Percentiles rank a stretch among this genome's conserved stretches.
phyloP scores from a whole-genome alignment of 1,140 invertebrate genomes.

The Sminthurides bifidus region DNA sequence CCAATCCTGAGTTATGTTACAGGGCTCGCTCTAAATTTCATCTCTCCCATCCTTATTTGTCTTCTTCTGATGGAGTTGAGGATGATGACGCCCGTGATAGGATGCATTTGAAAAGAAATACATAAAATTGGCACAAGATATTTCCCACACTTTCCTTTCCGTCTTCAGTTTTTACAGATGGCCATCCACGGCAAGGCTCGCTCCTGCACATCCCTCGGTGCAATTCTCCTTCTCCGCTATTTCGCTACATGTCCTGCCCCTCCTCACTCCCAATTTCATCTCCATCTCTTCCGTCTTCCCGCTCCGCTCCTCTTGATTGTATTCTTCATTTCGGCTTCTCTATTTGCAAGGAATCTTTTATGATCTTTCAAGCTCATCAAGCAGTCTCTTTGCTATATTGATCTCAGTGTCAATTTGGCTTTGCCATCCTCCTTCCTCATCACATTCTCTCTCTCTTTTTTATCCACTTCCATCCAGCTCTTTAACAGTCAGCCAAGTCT shows the following conservation, averaged over 20 bases:
- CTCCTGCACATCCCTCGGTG: background rate
- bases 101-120: no score
- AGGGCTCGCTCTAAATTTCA: no score
- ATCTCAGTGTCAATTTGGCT: no score
- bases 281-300: background rate
- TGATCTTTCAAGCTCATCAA: background rate
- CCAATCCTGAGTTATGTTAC: no score
- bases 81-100: no score
- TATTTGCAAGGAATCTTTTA: background rate
- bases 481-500: background rate
- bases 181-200: background rate
- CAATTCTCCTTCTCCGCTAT: background rate
- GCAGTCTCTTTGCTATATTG: no score
- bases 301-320: background rate
- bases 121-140: no score
- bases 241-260: background rate
- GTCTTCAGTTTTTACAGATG: no score
- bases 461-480: background rate
- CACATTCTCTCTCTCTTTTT: background rate
- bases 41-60: no score
- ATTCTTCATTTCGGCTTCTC: background rate
- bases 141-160: no score
- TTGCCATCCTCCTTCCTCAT: no score
- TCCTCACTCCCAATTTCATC: background rate
- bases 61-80: no score